phyloP scores from a whole-genome alignment of 2,113 vertebrate species.

The Eptesicus fuscus region DNA sequence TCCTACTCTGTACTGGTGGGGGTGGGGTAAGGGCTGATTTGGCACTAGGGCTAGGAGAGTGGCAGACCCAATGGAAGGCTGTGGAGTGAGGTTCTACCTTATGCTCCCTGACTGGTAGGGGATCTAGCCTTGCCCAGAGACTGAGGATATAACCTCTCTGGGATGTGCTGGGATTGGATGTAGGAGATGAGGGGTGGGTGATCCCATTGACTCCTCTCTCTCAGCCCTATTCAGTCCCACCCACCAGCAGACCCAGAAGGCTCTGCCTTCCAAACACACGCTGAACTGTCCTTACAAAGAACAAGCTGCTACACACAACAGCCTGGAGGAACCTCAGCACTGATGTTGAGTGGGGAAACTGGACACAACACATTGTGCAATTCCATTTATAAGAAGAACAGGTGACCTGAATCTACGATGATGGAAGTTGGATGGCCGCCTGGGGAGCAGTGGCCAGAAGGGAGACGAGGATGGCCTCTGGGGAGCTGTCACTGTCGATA shows the following conservation, averaged over 20 bases:
- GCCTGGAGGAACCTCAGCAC: not conserved
- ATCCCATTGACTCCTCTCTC: not conserved
- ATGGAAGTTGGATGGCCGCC: not conserved
- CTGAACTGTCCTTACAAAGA: not conserved
- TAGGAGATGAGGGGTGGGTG: not conserved
- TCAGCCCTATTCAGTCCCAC: not conserved
- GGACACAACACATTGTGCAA: not conserved
- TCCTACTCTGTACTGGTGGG: not conserved
- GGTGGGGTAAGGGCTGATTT: not conserved
- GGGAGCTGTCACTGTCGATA: not conserved
- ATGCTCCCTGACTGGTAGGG: not conserved
- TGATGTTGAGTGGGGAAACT: not conserved
- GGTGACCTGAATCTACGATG: fast-evolving
- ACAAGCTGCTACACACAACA: fast-evolving
- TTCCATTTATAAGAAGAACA: not conserved
- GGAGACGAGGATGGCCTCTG: not conserved
- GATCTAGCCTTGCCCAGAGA: not conserved
- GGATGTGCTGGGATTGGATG: not conserved
- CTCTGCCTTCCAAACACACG: not conserved
- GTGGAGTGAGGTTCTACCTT: not conserved
- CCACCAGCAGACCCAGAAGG: not conserved
- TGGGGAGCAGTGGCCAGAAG: not conserved
- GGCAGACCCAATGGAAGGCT: not conserved
- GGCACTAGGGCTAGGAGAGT: not conserved
- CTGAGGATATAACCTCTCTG: not conserved